Base-by-base conservation (phyloP, 2,888 invertebrate genomes). In the Anthrax anthrax region DNA sequence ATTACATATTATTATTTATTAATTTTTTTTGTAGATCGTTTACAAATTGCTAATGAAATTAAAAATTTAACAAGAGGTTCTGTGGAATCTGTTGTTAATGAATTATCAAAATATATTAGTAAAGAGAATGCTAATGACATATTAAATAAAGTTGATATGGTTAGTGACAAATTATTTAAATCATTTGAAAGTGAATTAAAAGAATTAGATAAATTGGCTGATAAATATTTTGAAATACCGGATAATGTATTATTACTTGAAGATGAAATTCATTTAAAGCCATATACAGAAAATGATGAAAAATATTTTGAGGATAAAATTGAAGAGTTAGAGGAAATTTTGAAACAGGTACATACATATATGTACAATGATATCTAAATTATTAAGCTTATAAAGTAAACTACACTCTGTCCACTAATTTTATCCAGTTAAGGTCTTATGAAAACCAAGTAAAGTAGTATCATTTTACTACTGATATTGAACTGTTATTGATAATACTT, bases 211-310 rank as follows among this genome's bases (percentile, higher is more conserved):
- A 45, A 54, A 4, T 39, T 63, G 23, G 60, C 64, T 47, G 52
- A 51, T 17, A 52, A 55, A 14, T 51, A 57, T 44, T 64, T 65
- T 44, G 50, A 52, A 0, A 56, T 65, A 27, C 66, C 65, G 0
- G 51, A 57, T 3, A 56, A 65, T 55, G 59, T 65, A 6, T 46
- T 65, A 5, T 51, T 60, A 8, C 53, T 55, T 1, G 56, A 57
- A 5, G 62, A 64, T 40, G 52, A 57, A 17, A 55, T 55, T 9
- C 53, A 61, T 32, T 52, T 55, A n/a, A 57, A 58, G 18, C 47
- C 53, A 3, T 56, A 54, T 14, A 51, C 56, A 4, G 46, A 50
- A 4, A 44, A 47, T 2, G 58, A 64, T 9, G 63, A 63, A 47
- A 44, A 51, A 14, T 47, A 49, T 6, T 52, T 56, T 12, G 42